These are phyloP conservation scores for Bothrops jararaca DNA, from an alignment of 2,113 vertebrate genomes.

Conservation along the genomic window DNA sequence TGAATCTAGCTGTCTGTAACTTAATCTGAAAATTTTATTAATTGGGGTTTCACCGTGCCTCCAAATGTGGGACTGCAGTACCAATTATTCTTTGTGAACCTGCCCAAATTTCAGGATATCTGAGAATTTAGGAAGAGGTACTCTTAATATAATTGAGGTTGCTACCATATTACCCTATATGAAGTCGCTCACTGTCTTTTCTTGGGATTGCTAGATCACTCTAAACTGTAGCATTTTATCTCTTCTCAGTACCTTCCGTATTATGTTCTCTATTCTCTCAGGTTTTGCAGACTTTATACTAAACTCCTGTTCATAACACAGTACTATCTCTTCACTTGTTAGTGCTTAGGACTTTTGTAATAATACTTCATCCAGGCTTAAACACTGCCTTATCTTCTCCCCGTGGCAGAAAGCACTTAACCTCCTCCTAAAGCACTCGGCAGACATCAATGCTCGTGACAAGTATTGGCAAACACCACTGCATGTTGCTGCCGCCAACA, in stretches of 20 bases:
- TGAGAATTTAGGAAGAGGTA: neutral
- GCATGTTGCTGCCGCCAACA: slow-evolving; percentile 90
- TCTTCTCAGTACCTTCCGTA: neutral
- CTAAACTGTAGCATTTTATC: neutral
- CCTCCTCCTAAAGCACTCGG: slow-evolving; percentile 84
- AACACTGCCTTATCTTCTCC: neutral
- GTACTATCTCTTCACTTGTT: neutral
- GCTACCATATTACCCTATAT: neutral
- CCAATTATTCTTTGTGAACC: neutral
- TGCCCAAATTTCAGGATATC: neutral
- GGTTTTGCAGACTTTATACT: neutral
- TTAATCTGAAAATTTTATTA: neutral
- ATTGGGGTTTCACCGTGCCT: neutral
- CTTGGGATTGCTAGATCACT: neutral
- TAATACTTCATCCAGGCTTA: rapidly evolving
- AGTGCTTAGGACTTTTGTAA: neutral
- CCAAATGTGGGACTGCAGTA: neutral
- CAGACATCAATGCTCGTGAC: slow-evolving; percentile 85
- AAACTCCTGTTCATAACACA: neutral
- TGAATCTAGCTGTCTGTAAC: neutral
- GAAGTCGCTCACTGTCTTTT: neutral
- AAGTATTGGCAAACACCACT: slow-evolving; percentile 91
- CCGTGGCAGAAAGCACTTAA: slow-evolving; percentile 81
- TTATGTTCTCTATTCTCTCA: neutral
- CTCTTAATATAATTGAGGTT: neutral